Conservation (phyloP, 2,113 vertebrate genomes). For the Chascanopsetta lugubris region DNA sequence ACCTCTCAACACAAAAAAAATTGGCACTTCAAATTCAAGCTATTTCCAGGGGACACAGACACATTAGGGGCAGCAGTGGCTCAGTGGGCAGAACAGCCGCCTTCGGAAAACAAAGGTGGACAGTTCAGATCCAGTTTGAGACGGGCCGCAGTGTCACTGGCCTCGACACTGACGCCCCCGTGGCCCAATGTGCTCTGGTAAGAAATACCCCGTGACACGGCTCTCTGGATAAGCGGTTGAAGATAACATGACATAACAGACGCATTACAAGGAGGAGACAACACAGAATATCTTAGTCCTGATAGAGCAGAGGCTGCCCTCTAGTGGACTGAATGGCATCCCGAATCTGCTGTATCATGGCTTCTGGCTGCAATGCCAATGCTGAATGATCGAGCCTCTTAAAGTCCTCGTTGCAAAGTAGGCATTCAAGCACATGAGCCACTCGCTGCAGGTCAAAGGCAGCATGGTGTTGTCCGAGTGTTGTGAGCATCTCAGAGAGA, state of each 20-base stretch:
- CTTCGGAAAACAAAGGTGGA: too few species aligned
- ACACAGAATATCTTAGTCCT: conserved; percentile 49
- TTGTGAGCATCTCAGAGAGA: conserved; percentile 64
- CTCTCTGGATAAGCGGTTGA: too few species aligned
- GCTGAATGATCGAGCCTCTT: conserved; percentile 78
- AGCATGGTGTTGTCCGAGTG: conserved; percentile 86
- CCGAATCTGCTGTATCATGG: conserved; percentile 84
- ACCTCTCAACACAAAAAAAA: conserved; percentile 12
- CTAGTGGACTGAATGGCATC: conserved; percentile 78
- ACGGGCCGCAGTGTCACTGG: too few species aligned
- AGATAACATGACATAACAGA: too few species aligned
- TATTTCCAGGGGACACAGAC: conserved; percentile 5
- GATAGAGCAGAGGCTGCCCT: conserved; percentile 77
- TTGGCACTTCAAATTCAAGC: conserved; percentile 54
- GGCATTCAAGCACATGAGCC: conserved; percentile 83
- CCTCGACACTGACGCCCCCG: too few species aligned
- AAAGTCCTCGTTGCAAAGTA: conserved; percentile 90
- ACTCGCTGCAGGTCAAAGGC: conserved; percentile 89
- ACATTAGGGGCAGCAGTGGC: too few species aligned
- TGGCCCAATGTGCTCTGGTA: too few species aligned
- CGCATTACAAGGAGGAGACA: not conserved
- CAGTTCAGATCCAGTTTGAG: too few species aligned
- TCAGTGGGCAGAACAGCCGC: too few species aligned
- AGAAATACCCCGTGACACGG: too few species aligned
- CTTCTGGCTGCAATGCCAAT: conserved; percentile 77